Evolutionary conservation across 2,888 invertebrate genomes (phyloP), one percentile per base, ranked within the genome.

Genomic region (Drosophila kanekoi): DNA sequence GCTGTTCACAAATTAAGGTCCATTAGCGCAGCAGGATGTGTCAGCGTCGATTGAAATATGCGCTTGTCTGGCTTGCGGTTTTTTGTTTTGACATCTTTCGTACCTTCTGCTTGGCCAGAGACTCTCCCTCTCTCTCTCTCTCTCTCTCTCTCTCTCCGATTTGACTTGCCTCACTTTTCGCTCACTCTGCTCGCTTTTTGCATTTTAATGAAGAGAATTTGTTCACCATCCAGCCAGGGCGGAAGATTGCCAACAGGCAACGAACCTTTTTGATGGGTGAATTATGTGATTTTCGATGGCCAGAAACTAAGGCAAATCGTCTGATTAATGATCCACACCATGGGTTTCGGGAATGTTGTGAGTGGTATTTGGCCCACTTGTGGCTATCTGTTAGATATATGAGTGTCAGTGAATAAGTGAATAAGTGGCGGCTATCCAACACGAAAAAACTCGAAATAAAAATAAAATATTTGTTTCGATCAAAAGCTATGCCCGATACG

Each of bases 1-100:
- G 77, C 89, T 85, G 89, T 87, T 88, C 89, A 82, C 88, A 89
- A 90, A 90, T 90, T 90, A 90, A 81, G 87, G 87, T 90, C 90
- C 90, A 90, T 90, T 90, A 90, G 84, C 90, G 78, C 90, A 86
- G 90, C 89, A 87, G 90, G 90, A 90, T 90, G 84, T 88, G 87
- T 89, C 90, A 89, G 78, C 87, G 75, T 70, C 76, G 87, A 86
- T 83, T 88, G 89, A 85, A 85, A 89, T 89, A 89, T 87, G 84
- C 84, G 76, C 87, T 86, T 88, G 84, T 87, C 88, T 64, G 74
- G 70, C 77, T 82, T 80, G 84, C 87, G 89, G 84, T 77, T 77
- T 81, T 77, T 80, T 83, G 89, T 84, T 84, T 84, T 84, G 83
- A 83, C 83, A 83, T 88, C 77, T 86, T 77, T 82, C 78, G 80